Evolutionary conservation across 2,888 invertebrate species (phyloP).

Genomic region (Papilio elwesi): DNA sequence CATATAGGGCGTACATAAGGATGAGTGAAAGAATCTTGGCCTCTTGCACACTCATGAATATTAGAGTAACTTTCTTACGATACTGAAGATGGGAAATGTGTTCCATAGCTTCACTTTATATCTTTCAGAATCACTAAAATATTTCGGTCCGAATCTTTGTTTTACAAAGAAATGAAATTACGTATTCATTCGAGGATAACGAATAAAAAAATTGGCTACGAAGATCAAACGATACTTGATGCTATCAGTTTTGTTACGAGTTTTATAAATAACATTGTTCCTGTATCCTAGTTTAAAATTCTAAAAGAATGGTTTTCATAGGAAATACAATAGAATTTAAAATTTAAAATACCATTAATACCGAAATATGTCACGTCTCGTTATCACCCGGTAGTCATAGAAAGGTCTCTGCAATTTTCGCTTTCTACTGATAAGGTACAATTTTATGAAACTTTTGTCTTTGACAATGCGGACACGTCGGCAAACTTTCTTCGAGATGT

Average conservation of each 20-base stretch:
- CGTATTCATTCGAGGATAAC: conserved; percentile 33
- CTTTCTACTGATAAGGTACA: too few species aligned
- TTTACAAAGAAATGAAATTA: conserved; percentile 28
- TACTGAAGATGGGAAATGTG: conserved; percentile 40
- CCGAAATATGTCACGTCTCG: too few species aligned
- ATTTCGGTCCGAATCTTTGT: conserved; percentile 34
- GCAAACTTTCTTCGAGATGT: too few species aligned
- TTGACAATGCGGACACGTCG: too few species aligned
- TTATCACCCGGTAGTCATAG: too few species aligned
- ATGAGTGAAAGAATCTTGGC: conserved; percentile 60
- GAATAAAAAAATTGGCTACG: conserved; percentile 27
- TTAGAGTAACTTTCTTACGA: conserved; percentile 41
- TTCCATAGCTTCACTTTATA: conserved; percentile 38
- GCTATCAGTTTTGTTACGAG: conserved; percentile 20
- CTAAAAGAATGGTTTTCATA: neutral
- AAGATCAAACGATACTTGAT: conserved; percentile 18
- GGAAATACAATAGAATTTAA: too few species aligned
- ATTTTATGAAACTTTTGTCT: too few species aligned
- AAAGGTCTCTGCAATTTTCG: too few species aligned
- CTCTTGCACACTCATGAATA: conserved; percentile 48
- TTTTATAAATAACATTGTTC: conserved; percentile 6
- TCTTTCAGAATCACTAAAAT: conserved; percentile 38
- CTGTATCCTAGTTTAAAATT: neutral
- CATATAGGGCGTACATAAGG: conserved; percentile 50
- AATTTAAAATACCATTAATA: too few species aligned